Evolutionary conservation across 2,888 invertebrate species (phyloP).

Genomic region (Rugalucina vietnamica): DNA sequence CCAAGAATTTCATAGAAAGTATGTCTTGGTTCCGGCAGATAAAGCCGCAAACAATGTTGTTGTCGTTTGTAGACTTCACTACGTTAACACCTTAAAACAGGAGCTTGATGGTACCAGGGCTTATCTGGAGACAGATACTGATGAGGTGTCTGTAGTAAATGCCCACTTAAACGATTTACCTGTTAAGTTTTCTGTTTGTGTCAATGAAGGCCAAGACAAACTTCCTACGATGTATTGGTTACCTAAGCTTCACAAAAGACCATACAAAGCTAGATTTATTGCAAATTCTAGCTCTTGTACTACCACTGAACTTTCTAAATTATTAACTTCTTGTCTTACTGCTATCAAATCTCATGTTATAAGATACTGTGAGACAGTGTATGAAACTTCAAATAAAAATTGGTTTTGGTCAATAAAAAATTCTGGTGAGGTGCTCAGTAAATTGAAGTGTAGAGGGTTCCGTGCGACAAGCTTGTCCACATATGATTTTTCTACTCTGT

Average conservation of each 20-base stretch:
- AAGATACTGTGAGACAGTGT: background rate
- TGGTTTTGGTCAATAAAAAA: background rate
- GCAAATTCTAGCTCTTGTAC: background rate
- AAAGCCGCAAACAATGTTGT: background rate
- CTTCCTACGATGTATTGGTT: conserved; percentile 1
- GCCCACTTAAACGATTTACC: background rate
- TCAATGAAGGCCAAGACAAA: background rate
- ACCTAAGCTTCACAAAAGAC: background rate
- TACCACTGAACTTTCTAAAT: background rate
- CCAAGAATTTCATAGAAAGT: background rate
- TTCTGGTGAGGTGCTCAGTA: background rate
- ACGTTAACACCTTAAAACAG: background rate
- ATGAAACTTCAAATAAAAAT: background rate
- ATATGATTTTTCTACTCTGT: background rate
- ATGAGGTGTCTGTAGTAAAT: background rate
- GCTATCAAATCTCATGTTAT: background rate
- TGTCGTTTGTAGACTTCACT: background rate
- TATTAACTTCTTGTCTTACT: background rate
- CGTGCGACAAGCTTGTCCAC: background rate
- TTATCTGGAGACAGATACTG: background rate
- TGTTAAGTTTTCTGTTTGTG: background rate
- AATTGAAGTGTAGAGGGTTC: background rate
- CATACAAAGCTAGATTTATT: background rate
- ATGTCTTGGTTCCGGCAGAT: background rate
- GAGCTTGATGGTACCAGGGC: background rate